A percentile compares a stretch with the other conserved stretches of the same genome.
Conservation (phyloP, 2,888 invertebrate genomes). For the Blera fallax region DNA sequence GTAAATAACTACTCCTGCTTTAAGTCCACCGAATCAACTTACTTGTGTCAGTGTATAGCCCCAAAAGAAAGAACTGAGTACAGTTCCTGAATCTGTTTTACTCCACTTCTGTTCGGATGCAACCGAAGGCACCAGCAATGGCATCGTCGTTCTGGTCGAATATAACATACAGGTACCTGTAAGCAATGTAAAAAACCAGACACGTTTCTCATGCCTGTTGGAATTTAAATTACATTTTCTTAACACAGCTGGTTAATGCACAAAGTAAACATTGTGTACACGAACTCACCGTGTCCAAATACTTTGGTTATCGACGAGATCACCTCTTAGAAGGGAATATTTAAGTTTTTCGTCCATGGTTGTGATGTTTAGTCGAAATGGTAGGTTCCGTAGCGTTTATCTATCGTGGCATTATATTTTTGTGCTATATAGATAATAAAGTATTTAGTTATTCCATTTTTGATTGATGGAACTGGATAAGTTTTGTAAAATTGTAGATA, state of each 20-base stretch:
- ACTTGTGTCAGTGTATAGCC: conserved; percentile 87
- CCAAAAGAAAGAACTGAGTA: conserved; percentile 89
- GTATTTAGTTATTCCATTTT: conserved; percentile 46
- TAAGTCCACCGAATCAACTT: not conserved
- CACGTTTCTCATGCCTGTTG: conserved; percentile 83
- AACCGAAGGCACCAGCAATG: conserved; percentile 85
- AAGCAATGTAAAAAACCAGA: conserved; percentile 85
- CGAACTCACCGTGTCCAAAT: conserved; percentile 80
- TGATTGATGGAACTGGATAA: conserved; percentile 1
- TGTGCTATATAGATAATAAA: not conserved
- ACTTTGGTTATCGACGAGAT: conserved; percentile 81
- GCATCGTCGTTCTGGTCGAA: conserved; percentile 86
- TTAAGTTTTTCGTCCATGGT: conserved; percentile 80
- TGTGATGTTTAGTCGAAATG: not conserved
- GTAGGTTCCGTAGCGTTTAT: not conserved
- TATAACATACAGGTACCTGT: conserved; percentile 86
- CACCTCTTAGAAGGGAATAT: conserved; percentile 81
- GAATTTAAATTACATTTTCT: not conserved
- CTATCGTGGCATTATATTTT: conserved; percentile 51
- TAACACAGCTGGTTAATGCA: not conserved
- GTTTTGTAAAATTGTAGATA: conserved; percentile 24
- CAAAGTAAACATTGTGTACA: not conserved
- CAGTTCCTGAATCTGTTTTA: conserved; percentile 87
- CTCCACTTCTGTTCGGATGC: conserved; percentile 86
- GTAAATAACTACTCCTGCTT: not conserved